Conservation (phyloP, 2,888 invertebrate species). For the Pheosia gnoma region DNA sequence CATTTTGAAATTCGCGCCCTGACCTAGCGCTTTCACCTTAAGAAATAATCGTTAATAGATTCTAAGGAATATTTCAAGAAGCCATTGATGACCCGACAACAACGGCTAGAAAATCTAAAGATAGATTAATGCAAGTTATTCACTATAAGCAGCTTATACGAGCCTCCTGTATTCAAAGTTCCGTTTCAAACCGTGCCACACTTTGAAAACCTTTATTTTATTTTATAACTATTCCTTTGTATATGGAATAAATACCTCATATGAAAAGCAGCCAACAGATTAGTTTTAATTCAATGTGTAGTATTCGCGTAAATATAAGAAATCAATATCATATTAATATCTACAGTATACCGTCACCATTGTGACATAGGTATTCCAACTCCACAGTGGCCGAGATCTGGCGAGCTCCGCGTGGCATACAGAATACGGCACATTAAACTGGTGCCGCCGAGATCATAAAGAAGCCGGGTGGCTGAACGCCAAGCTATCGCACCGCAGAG, state of each 20-base stretch:
- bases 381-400: conserved; percentile 28
- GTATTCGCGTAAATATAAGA: too few species aligned
- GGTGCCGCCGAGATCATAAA: conserved; percentile 46
- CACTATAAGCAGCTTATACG: not conserved
- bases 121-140: not conserved
- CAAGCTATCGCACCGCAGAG: conserved; percentile 46
- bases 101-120: not conserved
- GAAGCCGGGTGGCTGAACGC: conserved; percentile 49
- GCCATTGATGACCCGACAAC: not conserved
- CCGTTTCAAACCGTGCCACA: conserved; percentile 1
- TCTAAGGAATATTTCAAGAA: too few species aligned
- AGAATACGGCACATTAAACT: conserved; percentile 38
- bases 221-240: too few species aligned
- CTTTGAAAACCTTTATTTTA: not conserved
- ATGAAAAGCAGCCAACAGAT: too few species aligned
- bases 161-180: not conserved
- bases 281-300: too few species aligned
- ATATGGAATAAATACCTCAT: too few species aligned
- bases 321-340: not conserved
- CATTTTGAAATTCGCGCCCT: too few species aligned
- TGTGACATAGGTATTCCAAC: conserved; percentile 10
- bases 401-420: conserved; percentile 25
- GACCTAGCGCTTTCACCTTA: too few species aligned
- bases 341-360: not conserved
- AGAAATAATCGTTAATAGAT: too few species aligned